Conservation (phyloP, 2,797 vertebrate species). For the Cephalopachus bancanus region DNA sequence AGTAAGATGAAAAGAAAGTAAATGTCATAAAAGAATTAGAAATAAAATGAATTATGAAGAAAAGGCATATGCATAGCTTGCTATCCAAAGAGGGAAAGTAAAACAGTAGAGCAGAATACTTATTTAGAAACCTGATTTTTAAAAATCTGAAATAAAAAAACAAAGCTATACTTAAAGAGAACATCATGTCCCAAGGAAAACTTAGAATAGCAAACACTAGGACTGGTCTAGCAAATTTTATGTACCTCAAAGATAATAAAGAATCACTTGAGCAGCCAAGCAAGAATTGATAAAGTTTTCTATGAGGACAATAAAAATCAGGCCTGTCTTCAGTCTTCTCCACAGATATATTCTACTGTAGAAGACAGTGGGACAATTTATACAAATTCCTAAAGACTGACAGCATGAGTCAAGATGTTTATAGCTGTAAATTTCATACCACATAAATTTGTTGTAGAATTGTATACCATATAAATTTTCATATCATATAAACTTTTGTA, state of each 20-base stretch:
- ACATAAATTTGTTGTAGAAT: too few relatives aligned
- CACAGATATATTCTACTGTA: not conserved
- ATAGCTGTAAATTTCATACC: too few relatives aligned
- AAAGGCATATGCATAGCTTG: not conserved
- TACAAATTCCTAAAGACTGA: not conserved
- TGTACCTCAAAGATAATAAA: not conserved
- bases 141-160: not conserved
- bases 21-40: not conserved
- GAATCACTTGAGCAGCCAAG: not conserved
- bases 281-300: not conserved
- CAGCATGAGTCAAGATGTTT: too few relatives aligned
- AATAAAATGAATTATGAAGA: not conserved
- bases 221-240: not conserved
- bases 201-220: not conserved
- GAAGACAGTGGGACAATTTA: not conserved
- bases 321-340: not conserved
- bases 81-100: not conserved
- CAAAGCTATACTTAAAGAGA: not conserved
- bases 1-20: not conserved
- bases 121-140: not conserved
- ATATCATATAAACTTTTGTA: too few relatives aligned
- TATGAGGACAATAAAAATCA: not conserved
- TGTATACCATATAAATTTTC: too few relatives aligned
- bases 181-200: not conserved
- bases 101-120: not conserved